Conservation (phyloP, 2,888 invertebrate species). For the Cryptus armator region DNA sequence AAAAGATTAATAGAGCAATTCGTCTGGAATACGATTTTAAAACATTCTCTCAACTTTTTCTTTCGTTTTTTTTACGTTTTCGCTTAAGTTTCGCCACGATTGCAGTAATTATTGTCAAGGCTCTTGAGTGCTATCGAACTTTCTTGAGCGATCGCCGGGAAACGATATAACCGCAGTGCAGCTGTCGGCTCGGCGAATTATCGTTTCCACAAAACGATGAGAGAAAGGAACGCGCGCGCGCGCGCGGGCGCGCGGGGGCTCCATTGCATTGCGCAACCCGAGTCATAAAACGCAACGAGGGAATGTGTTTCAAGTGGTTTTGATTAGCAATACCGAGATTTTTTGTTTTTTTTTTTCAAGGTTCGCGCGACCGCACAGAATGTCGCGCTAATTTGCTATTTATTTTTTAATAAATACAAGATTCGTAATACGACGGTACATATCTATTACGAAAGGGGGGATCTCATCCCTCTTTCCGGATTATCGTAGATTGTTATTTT, state of each 20-base stretch:
- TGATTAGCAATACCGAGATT: slow-evolving; percentile 5
- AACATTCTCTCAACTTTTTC: neutral
- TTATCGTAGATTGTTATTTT: slow-evolving; percentile 58
- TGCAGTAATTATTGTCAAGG: slow-evolving; percentile 8
- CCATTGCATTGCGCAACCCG: slow-evolving; percentile 10
- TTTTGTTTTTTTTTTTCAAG: neutral
- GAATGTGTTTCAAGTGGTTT: neutral
- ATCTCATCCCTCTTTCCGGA: slow-evolving; percentile 49
- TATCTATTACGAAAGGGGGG: slow-evolving; percentile 75
- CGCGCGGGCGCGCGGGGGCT: neutral
- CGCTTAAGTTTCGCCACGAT: neutral
- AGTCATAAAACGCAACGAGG: slow-evolving; percentile 5
- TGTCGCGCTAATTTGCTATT: slow-evolving; percentile 69
- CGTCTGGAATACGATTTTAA: neutral
- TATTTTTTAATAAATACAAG: slow-evolving; percentile 83
- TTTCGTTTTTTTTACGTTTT: neutral
- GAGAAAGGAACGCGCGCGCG: neutral
- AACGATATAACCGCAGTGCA: neutral
- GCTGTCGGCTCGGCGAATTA: slow-evolving; percentile 19
- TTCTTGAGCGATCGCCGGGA: slow-evolving; percentile 21
- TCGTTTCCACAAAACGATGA: slow-evolving; percentile 19
- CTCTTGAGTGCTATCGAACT: neutral
- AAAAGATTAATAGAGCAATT: neutral
- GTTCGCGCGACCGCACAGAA: slow-evolving; percentile 25
- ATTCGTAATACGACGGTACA: slow-evolving; percentile 74